Evolutionary conservation across 2,888 invertebrate species (phyloP), one percentile per base, ranked within the genome.

Genomic region (Pteria penguin): DNA sequence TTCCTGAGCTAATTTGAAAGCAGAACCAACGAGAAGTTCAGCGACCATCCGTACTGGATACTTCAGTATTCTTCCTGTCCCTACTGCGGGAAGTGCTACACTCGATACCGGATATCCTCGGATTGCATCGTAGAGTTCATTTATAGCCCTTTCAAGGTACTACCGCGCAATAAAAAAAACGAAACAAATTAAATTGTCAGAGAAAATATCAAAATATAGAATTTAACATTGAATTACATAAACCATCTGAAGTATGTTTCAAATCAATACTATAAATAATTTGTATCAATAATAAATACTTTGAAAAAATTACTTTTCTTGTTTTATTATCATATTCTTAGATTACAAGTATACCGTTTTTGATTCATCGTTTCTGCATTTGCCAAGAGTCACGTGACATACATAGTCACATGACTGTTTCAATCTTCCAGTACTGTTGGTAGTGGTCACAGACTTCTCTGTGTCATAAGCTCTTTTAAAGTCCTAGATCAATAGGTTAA

Each of bases 41-140:
- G 66, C 71, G 11, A 75, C 66, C 18, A 60, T n/a, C 1, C 29
- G 18, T 2, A n/a, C 29, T 1, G 75, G 75, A 27, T 66, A 75
- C 33, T 54, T 52, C 5, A 75, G 65, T 0, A 75, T 27, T 36
- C 61, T 45, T 26, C 75, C 75, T 27, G 75, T 71, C 27, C 75
- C 75, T 2, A 75, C 71, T 2, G 71, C 60, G 1, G 75, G 66
- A 5, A 75, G 54, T 1, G 75, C 70, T 0, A 75, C 57, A 67
- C 72, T 58, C 4, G 18, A 14, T 0, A 26, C 24, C 22, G 4
- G 45, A 22, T 36, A 18, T 65, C 2, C 36, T n/a, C n/a, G 52
- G 29, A 55, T 54, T 31, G n/a, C 31, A 24, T 14, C 2, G n/a
- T 4, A 54, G 55, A 24, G 29, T 29, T 54, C 18, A 18, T 18